Conservation (phyloP, 1,140 invertebrate genomes). For the Drosophila seguyi region DNA sequence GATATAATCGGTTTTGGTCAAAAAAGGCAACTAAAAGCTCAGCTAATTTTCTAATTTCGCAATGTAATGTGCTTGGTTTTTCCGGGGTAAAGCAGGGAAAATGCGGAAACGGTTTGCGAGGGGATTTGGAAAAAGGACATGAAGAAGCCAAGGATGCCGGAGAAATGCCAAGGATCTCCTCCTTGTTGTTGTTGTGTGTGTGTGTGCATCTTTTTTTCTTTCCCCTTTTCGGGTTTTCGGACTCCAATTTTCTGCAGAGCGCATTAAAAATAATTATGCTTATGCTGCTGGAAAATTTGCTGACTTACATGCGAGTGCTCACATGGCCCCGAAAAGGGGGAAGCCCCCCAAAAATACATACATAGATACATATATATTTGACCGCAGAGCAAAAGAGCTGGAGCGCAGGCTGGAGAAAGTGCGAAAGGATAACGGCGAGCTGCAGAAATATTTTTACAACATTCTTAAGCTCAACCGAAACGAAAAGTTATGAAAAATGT, state of each 20-base stretch:
- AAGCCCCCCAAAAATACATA: slow-evolving; percentile 10
- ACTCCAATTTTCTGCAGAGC: slow-evolving; percentile 51
- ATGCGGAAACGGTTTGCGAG: neutral
- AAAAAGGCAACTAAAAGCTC: slow-evolving; percentile 34
- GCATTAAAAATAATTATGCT: slow-evolving; percentile 81
- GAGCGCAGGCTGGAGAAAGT: slow-evolving; percentile 19
- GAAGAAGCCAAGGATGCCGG: slow-evolving; percentile 33
- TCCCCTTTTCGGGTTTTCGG: slow-evolving; percentile 18
- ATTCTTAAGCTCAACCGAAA: slow-evolving; percentile 64
- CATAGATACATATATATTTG: slow-evolving; percentile 8
- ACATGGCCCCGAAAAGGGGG: slow-evolving; percentile 20
- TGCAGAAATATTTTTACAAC: slow-evolving; percentile 55
- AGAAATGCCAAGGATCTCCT: slow-evolving; percentile 32
- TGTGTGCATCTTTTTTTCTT: neutral
- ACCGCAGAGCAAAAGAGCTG: slow-evolving; percentile 19
- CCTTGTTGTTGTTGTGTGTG: slow-evolving; percentile 25
- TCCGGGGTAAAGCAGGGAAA: too few species aligned
- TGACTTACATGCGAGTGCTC: slow-evolving; percentile 46
- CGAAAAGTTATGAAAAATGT: slow-evolving; percentile 64
- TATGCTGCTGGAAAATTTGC: slow-evolving; percentile 71
- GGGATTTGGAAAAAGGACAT: slow-evolving; percentile 1
- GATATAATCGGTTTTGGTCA: slow-evolving; percentile 9
- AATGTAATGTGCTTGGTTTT: slow-evolving; percentile 44
- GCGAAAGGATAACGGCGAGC: neutral
- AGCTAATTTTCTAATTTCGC: slow-evolving; percentile 56